A percentile compares a stretch with the other conserved stretches of the same genome.
Conservation (phyloP, 2,797 vertebrate genomes). For the Urosaurus nigricauda region DNA sequence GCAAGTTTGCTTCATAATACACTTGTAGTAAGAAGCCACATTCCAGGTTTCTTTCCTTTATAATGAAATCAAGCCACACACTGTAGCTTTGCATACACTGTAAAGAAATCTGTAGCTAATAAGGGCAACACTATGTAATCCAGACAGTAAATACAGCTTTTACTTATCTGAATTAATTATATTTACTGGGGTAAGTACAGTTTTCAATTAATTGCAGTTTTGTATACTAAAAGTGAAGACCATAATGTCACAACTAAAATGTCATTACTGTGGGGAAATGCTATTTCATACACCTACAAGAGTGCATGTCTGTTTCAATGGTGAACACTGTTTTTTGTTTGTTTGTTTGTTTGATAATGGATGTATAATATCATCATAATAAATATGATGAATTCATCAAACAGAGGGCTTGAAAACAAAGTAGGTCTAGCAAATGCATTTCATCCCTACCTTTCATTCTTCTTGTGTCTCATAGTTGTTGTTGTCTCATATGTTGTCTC, state of each 20-base stretch:
- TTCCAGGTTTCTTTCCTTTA: conserved; percentile 21
- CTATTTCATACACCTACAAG: background rate
- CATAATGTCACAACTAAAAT: conserved; percentile 40
- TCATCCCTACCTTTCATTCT: background rate
- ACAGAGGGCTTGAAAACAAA: background rate
- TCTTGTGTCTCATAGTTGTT: background rate
- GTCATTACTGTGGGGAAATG: conserved; percentile 21
- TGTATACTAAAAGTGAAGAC: conserved; percentile 39
- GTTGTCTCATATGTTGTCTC: no score
- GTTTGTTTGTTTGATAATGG: background rate
- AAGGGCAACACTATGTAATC: conserved; percentile 20
- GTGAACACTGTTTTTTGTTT: conserved; percentile 23
- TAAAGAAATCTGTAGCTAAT: conserved; percentile 31
- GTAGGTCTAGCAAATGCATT: background rate
- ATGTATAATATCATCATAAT: background rate
- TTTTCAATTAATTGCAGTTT: conserved; percentile 49
- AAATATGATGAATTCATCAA: conserved; percentile 7
- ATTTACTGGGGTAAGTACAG: conserved; percentile 26
- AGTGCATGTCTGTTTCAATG: conserved; percentile 1
- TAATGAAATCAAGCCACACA: conserved; percentile 17
- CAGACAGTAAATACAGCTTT: conserved; percentile 44
- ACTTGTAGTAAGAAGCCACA: conserved; percentile 41
- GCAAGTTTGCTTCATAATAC: conserved; percentile 31
- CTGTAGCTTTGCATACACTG: background rate
- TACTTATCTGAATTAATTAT: conserved; percentile 44